Evolutionary conservation across 1,140 invertebrate species (phyloP).

Genomic region (Pinna nobilis): DNA sequence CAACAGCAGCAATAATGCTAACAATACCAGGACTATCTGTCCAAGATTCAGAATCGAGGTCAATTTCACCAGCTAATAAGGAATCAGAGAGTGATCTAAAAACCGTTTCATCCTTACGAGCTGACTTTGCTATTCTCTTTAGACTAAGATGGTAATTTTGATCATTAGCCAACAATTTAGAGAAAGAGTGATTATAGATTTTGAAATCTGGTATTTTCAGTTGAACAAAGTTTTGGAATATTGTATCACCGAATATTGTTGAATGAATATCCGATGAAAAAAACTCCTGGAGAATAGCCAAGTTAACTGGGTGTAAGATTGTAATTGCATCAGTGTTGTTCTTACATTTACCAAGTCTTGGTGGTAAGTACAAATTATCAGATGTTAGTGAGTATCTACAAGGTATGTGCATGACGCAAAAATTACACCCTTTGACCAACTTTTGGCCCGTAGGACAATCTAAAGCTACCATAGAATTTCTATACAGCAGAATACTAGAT

Average conservation of each 20-base stretch:
- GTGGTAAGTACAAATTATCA: conserved; percentile 20
- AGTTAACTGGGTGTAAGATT: conserved; percentile 23
- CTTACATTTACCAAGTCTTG: conserved; percentile 28
- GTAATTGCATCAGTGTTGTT: conserved; percentile 19
- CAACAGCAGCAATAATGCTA: not conserved
- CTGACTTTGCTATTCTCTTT: conserved; percentile 1
- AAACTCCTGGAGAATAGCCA: conserved; percentile 21
- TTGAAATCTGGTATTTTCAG: conserved; percentile 8
- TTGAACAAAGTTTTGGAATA: not conserved
- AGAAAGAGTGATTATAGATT: conserved; percentile 14
- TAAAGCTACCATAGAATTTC: conserved; percentile 21
- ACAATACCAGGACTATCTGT: not conserved
- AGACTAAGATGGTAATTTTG: conserved; percentile 17
- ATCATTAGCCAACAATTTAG: conserved; percentile 17
- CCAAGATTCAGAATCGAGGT: not conserved
- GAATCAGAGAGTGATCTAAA: not conserved
- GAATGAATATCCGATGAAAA: conserved; percentile 7
- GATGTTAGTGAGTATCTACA: conserved; percentile 42
- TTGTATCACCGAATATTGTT: conserved; percentile 21
- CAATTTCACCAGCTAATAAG: conserved; percentile 10
- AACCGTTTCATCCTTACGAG: conserved; percentile 1
- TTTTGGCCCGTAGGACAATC: conserved; percentile 25
- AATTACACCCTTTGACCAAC: conserved; percentile 26
- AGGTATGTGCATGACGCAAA: conserved; percentile 39
- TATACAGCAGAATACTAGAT: conserved; percentile 25